A percentile compares a stretch with the other conserved stretches of the same genome.
These are phyloP conservation scores for Kryphioiulus occultus DNA, from an alignment of 2,888 invertebrate genomes.

Conservation along the genomic window DNA sequence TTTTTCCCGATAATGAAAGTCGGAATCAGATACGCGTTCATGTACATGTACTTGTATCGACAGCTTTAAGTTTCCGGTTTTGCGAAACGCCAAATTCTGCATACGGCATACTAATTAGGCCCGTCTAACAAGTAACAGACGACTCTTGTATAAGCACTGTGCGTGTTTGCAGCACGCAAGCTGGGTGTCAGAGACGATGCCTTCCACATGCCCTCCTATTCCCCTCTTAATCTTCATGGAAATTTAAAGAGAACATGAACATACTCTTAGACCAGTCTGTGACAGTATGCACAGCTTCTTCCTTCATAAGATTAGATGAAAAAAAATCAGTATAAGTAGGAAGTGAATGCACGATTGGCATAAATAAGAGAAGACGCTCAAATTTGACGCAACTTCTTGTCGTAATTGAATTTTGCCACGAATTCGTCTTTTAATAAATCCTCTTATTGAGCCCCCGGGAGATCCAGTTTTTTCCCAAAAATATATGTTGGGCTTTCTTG, in stretches of 20 bases:
- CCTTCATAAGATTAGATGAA: no score
- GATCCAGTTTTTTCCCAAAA: background rate
- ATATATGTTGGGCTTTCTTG: background rate
- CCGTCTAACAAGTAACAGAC: background rate
- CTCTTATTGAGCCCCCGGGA: background rate
- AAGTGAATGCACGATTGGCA: background rate
- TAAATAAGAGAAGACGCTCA: background rate
- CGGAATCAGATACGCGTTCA: background rate
- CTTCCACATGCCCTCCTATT: background rate
- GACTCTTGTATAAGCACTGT: background rate
- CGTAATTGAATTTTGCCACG: background rate
- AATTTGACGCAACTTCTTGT: background rate
- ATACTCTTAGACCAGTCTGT: background rate
- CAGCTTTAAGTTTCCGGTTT: background rate
- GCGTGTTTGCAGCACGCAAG: background rate
- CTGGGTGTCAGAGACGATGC: background rate
- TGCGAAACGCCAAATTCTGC: background rate
- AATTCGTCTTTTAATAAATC: background rate
- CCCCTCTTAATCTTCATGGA: background rate
- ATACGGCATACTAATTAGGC: constrained; percentile 14
- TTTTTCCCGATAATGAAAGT: background rate
- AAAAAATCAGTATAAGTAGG: background rate
- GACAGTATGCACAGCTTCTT: no score
- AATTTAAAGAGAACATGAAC: background rate
- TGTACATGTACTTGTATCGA: background rate